These are phyloP conservation scores for Heliangelus exortis DNA, from an alignment of 2,797 vertebrate species.

Conservation along the genomic window DNA sequence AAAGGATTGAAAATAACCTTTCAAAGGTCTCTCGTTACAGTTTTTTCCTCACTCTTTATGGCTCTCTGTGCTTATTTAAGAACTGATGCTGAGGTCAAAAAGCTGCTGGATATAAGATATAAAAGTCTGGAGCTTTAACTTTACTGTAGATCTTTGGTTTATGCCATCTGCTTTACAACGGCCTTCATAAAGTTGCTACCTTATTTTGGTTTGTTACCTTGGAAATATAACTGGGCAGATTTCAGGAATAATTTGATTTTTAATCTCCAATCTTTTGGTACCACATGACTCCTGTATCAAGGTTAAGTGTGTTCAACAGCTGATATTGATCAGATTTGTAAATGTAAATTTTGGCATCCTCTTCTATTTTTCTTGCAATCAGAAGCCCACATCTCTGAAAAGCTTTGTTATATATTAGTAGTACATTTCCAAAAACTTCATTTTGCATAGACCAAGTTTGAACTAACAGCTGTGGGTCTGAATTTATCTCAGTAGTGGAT, in stretches of 20 bases:
- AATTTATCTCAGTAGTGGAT: neutral
- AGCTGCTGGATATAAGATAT: neutral
- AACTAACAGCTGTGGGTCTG: neutral
- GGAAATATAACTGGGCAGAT: neutral
- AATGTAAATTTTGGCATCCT: neutral
- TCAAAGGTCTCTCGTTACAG: neutral
- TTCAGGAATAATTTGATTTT: neutral
- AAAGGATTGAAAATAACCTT: neutral
- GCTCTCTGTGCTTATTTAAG: neutral
- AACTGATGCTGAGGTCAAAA: neutral
- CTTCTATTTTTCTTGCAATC: neutral
- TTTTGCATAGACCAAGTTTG: neutral
- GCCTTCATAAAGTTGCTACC: neutral
- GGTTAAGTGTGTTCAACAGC: neutral
- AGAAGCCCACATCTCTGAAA: neutral
- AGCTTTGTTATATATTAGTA: neutral
- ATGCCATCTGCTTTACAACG: neutral
- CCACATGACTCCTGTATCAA: neutral
- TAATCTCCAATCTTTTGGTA: neutral
- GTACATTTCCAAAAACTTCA: neutral
- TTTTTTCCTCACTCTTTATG: neutral
- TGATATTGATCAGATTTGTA: neutral
- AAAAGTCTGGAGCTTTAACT: neutral
- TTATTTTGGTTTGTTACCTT: neutral
- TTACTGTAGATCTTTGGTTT: neutral